Conservation (phyloP, 2,797 vertebrate species). For the Acomys russatus region DNA sequence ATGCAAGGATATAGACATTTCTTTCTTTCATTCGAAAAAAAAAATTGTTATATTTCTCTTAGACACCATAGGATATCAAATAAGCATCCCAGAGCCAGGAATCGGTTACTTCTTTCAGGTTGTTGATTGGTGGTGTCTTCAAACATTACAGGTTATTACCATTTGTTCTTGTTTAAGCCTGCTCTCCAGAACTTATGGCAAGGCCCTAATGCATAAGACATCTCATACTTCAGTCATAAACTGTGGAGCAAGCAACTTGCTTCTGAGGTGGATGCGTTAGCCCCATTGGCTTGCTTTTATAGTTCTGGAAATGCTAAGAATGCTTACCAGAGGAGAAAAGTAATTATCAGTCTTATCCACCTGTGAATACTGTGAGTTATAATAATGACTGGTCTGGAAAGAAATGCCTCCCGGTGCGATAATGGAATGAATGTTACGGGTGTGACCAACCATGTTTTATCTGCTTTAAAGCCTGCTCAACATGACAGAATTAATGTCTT, state of each 20-base stretch:
- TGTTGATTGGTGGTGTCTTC: neutral
- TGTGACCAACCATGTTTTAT: neutral
- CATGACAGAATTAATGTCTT: neutral
- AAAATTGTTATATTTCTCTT: neutral
- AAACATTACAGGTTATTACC: neutral
- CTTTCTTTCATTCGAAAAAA: conserved; percentile 18
- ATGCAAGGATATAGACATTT: neutral
- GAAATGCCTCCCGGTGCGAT: too few species aligned
- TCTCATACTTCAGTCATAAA: neutral
- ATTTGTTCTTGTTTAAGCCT: neutral
- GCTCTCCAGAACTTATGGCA: neutral
- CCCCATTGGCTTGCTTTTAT: neutral
- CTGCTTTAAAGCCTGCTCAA: neutral
- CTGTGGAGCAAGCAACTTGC: neutral
- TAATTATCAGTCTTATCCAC: neutral
- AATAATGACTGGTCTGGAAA: neutral
- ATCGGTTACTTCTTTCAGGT: neutral
- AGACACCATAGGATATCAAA: neutral
- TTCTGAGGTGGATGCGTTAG: neutral
- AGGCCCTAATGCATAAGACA: neutral
- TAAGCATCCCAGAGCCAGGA: neutral
- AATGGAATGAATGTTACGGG: too few species aligned
- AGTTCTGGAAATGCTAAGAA: neutral
- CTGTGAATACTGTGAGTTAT: neutral
- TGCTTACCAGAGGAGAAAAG: neutral